Conservation (phyloP, 2,797 vertebrate species). For the Coendou prehensilis region DNA sequence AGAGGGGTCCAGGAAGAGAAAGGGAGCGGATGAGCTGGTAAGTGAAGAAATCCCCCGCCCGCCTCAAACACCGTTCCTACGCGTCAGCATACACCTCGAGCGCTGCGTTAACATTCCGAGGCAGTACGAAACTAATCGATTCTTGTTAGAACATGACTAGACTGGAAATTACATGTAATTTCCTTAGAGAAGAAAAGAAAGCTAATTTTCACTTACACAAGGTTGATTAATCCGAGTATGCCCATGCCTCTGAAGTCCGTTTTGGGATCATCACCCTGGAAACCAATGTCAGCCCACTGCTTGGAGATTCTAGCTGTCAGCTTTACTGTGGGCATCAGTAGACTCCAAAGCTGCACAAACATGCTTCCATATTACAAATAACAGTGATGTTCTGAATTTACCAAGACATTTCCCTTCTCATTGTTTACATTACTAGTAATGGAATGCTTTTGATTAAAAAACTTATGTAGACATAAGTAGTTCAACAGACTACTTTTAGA, state of each 20-base stretch:
- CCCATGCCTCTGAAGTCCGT: constrained; percentile 99
- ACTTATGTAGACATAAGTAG: constrained; percentile 27
- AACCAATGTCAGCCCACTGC: constrained; percentile 99
- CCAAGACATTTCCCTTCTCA: constrained; percentile 60
- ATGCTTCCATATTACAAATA: constrained; percentile 80
- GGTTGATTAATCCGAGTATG: constrained; percentile 96
- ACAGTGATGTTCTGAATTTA: constrained; percentile 70
- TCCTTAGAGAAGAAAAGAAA: constrained; percentile 4
- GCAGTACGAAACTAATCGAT: not conserved
- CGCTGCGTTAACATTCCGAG: not conserved
- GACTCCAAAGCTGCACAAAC: constrained; percentile 95
- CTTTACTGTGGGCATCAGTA: constrained; percentile 95
- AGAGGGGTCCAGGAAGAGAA: not conserved
- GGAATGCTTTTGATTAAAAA: constrained; percentile 58
- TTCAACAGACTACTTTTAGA: constrained; percentile 27
- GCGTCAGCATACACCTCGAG: not conserved
- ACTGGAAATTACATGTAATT: not conserved
- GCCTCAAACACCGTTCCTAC: not conserved
- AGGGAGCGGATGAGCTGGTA: not conserved
- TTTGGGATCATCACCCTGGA: constrained; percentile 99
- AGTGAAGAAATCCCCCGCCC: not conserved
- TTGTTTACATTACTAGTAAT: not conserved
- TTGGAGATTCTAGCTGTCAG: constrained; percentile 96
- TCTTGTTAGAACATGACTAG: not conserved
- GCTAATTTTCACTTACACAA: constrained; percentile 93